Conservation (phyloP, 2,113 vertebrate species). For the Sciurus niger region DNA sequence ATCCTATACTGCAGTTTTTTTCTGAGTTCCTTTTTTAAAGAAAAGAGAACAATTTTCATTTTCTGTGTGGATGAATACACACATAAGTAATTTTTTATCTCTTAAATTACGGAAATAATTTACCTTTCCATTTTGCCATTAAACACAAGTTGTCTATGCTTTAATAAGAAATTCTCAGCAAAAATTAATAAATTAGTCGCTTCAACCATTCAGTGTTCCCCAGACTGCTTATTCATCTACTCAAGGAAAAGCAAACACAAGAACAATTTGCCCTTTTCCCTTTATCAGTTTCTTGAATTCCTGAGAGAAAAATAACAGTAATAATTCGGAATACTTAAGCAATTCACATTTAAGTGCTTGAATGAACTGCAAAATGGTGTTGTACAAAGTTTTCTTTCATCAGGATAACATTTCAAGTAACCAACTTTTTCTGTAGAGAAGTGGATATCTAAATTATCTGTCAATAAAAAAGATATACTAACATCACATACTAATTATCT, state of each 20-base stretch:
- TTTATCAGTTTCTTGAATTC: background rate
- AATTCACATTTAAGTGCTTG: constrained; percentile 69
- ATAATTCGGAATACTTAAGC: constrained; percentile 83
- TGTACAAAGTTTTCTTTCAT: constrained; percentile 73
- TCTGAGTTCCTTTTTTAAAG: background rate
- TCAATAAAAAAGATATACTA: constrained; percentile 61
- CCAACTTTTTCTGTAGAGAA: constrained; percentile 83
- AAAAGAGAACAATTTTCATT: background rate
- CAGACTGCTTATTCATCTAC: background rate
- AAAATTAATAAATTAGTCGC: background rate
- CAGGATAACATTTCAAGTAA: constrained; percentile 72
- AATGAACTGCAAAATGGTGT: constrained; percentile 75
- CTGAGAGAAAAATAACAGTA: background rate
- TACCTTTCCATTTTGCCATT: background rate
- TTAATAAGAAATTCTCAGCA: background rate
- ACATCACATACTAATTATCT: background rate
- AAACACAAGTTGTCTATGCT: background rate
- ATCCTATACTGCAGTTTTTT: background rate
- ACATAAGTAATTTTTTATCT: background rate
- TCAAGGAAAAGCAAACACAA: background rate
- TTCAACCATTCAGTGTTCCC: background rate
- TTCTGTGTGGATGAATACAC: background rate
- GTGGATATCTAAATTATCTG: constrained; percentile 74
- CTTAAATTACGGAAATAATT: background rate
- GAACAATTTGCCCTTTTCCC: background rate